Percentiles rank a stretch among this genome's conserved stretches.
Conservation (phyloP, 2,797 vertebrate species). For the Gobionotothen gibberifrons region DNA sequence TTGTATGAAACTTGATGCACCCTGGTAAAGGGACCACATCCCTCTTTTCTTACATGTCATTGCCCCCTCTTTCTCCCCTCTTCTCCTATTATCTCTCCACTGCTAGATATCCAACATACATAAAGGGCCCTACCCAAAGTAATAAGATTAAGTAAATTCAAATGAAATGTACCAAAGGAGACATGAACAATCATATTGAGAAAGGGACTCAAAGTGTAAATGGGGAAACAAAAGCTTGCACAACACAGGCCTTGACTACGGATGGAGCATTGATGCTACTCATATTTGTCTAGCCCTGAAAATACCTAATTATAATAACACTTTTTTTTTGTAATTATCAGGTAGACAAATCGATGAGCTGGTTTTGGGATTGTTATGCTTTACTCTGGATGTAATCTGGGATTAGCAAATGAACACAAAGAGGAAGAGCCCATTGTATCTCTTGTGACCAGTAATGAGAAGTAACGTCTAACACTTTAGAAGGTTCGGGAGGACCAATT, state of each 20-base stretch:
- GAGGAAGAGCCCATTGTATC: neutral
- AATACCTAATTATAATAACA: neutral
- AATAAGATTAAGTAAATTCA: neutral
- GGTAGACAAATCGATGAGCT: neutral
- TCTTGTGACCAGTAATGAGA: neutral
- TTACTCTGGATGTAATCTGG: neutral
- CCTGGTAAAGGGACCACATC: neutral
- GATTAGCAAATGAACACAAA: neutral
- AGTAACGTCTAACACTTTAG: neutral
- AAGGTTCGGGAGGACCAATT: constrained; percentile 13
- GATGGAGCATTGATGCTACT: neutral
- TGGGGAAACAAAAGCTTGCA: constrained; percentile 14
- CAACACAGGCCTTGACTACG: neutral
- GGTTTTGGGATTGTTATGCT: neutral
- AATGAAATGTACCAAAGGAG: neutral
- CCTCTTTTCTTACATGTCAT: neutral
- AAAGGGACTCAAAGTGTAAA: constrained; percentile 8
- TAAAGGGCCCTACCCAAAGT: neutral
- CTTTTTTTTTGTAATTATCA: neutral
- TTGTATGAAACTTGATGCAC: neutral
- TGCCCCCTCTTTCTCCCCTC: neutral
- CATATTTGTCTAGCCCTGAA: neutral
- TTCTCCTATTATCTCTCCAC: neutral
- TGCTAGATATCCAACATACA: neutral
- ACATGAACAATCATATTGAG: neutral